Base-by-base conservation (phyloP, 2,888 invertebrate species). In the Yponomeuta cagnagella region DNA sequence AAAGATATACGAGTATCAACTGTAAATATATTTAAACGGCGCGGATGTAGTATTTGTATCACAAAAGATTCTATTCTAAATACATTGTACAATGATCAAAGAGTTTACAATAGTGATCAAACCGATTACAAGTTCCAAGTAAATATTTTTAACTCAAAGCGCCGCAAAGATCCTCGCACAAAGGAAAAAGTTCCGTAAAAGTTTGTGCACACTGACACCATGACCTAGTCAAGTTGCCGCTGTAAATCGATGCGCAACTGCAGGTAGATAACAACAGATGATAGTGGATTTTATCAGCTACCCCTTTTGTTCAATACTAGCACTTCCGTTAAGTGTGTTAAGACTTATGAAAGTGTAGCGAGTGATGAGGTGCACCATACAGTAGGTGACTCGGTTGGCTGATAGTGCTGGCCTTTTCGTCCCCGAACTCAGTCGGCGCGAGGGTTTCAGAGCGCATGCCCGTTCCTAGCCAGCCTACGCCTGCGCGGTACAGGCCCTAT, bases 241-340 rank as follows among this genome's bases (percentile, higher is more conserved):
- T 75, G 79, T 76, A 80, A 84, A 90, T 90, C 88, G 84, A 89
- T 91, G 84, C 77, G 77, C 77, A 75, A 58, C 75, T 79, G 80
- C 82, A 82, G 81, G 80, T 82, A 80, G 78, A 52, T 68, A 23
- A 48, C 33, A 68, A 68, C 15, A 31, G 64, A 31, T 31, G 6
- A 48, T 43, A 43, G 43, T 43, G 43, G 43, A 8, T 1, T 43
- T 6, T 8, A 43, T 43, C 43, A 43, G 43, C 6, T 43, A 43
- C 43, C 1, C 43, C 9, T 43, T 43, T 43, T 43, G 43, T 43
- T 43, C 43, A 8, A 43, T 8, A 43, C 0, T 43, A 43, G 43
- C 43, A 43, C 43, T 43, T 43, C 43, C 6, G 43, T 8, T 8
- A 43, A 43, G 43, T 43, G 43, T 43, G 6, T 43, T 43, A 43